A percentile compares a stretch with the other conserved stretches of the same genome.
Evolutionary conservation across 2,888 invertebrate genomes (phyloP).

Genomic region (Andrena fulva): DNA sequence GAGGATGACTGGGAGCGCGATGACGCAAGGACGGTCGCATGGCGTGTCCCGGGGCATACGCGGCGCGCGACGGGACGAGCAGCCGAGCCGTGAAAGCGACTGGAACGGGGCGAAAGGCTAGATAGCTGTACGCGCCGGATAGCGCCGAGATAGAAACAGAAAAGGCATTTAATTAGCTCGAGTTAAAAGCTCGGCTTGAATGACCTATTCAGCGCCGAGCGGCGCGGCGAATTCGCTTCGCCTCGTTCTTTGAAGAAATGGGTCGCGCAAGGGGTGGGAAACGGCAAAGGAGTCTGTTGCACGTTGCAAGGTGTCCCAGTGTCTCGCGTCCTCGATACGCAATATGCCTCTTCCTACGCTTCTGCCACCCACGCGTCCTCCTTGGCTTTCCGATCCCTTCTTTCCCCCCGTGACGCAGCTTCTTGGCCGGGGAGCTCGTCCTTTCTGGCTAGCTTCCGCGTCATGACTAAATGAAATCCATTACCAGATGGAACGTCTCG

Average conservation of each 20-base stretch:
- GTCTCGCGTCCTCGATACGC: constrained; percentile 40
- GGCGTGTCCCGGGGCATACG: not conserved
- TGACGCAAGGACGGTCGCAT: not conserved
- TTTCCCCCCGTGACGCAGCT: constrained; percentile 4
- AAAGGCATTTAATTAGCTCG: constrained; percentile 74
- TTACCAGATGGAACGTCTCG: constrained; percentile 60
- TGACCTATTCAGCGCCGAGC: constrained; percentile 73
- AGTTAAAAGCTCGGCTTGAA: constrained; percentile 77
- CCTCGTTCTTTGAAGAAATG: constrained; percentile 31
- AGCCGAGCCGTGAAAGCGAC: constrained; percentile 27
- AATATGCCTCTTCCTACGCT: not conserved
- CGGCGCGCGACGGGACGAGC: constrained; percentile 1
- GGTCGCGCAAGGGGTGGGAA: constrained; percentile 10
- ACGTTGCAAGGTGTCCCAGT: constrained; percentile 5
- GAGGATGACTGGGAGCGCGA: constrained; percentile 6
- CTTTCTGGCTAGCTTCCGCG: constrained; percentile 23
- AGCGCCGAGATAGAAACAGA: constrained; percentile 43
- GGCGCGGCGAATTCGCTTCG: constrained; percentile 60
- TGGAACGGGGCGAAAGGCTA: not conserved
- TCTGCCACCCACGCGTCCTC: not conserved
- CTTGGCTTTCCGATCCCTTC: not conserved
- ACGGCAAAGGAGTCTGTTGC: constrained; percentile 15
- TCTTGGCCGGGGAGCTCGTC: constrained; percentile 14
- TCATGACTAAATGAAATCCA: constrained; percentile 75
- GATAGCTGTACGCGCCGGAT: not conserved